These are phyloP conservation scores for Nasonovia ribisnigri DNA, from an alignment of 2,888 invertebrate genomes.

Conservation along the genomic window DNA sequence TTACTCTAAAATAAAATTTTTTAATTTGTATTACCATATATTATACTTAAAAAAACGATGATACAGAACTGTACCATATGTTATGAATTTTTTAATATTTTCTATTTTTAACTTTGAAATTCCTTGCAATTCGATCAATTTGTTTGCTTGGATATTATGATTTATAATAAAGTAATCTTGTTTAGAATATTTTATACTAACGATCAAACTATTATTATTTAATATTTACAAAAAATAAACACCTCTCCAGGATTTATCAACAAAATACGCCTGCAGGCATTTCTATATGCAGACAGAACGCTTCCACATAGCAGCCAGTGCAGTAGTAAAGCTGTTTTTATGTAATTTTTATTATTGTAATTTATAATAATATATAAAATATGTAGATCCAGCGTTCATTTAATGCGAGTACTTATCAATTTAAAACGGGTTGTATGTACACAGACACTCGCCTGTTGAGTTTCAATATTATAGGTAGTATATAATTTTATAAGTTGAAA, in stretches of 20 bases:
- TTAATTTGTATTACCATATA: neutral
- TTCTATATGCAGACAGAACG: neutral
- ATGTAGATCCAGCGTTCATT: neutral
- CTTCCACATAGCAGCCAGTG: neutral
- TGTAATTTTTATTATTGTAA: neutral
- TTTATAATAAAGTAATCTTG: neutral
- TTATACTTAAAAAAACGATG: neutral
- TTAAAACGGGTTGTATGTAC: neutral
- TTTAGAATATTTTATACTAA: neutral
- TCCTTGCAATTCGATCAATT: neutral
- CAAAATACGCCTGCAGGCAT: neutral
- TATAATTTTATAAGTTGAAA: neutral
- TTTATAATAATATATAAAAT: neutral
- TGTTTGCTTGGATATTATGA: neutral
- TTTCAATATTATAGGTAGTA: neutral
- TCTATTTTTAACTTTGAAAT: neutral
- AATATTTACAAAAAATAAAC: neutral
- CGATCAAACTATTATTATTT: neutral
- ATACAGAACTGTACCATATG: neutral
- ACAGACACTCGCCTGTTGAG: neutral
- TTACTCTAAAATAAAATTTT: neutral
- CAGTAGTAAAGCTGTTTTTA: neutral
- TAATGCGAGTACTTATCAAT: slow-evolving; percentile 5
- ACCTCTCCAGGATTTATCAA: neutral
- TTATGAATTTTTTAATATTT: neutral